Base-by-base conservation (phyloP, 2,888 invertebrate genomes). In the Polymixis lichenea region DNA sequence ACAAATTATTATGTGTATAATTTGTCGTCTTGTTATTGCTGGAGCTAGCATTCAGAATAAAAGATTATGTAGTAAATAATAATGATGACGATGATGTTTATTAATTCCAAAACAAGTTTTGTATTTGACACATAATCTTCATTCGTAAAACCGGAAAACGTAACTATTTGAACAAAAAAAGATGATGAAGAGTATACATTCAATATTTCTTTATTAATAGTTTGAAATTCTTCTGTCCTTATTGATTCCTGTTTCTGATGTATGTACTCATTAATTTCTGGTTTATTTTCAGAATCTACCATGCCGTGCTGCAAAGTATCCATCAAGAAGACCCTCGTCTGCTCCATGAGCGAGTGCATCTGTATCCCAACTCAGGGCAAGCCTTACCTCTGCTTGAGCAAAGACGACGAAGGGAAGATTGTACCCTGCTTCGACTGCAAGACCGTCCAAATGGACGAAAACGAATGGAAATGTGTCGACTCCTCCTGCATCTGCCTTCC, bases 281-380 rank as follows among this genome's bases (percentile, higher is more conserved):
- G 0, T 64, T 56, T 22, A 11, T 46, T 61, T 82, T 5, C 78
- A 86, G 87, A 75, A 73, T 2, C 56, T 74, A 73, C 84, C 51
- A 94, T 94, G 94, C 87, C 93, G 77, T 93, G 93, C 91, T 91
- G 91, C 80, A 89, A 91, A 79, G 82, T 85, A 58, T 85, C 86
- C 15, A 79, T 84, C 19, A 86, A 82, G 38, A 91, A 89, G 28
- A 89, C 77, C 38, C 70, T 82, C 15, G 85, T 89, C 55, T 93
- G 93, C 70, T 80, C 89, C 51, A 91, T 89, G 58, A 80, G 79
- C 2, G 88, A 86, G 49, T 94, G 94, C 78, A 78, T 90, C 73
- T 94, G 93, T 78, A 88, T 87, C 17, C 81, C 84, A 62, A 91
- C 91, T 8, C 74, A 78, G 4, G 87, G 87, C 4, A 85, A 87